A percentile compares a stretch with the other conserved stretches of the same genome.
Conservation (phyloP, 2,113 vertebrate genomes). For the Globicephala melas region DNA sequence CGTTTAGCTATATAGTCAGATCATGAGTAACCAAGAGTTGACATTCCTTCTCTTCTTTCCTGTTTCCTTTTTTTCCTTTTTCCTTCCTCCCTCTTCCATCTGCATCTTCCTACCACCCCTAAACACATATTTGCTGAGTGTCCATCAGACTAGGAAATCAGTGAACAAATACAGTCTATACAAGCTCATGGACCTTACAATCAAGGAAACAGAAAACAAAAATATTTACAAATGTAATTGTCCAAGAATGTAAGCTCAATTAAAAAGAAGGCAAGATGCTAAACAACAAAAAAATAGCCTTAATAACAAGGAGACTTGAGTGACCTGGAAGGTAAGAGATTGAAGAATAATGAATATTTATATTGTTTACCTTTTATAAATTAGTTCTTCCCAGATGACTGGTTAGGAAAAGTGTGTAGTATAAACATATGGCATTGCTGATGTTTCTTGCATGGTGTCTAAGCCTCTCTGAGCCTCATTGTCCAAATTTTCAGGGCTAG, state of each 20-base stretch:
- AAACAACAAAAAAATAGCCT: not conserved
- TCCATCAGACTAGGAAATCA: not conserved
- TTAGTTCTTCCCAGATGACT: too few species aligned
- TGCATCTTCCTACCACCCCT: not conserved
- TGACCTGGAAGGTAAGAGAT: not conserved
- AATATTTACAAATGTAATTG: not conserved
- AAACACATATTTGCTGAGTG: not conserved
- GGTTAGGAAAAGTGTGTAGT: not conserved
- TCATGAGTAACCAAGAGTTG: not conserved
- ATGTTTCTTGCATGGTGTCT: not conserved
- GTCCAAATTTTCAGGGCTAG: not conserved
- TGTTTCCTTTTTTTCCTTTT: not conserved
- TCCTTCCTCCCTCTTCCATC: not conserved
- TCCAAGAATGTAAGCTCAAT: not conserved
- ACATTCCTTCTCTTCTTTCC: not conserved
- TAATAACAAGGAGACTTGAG: not conserved
- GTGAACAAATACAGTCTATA: not conserved
- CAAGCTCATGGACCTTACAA: not conserved
- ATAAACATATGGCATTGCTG: not conserved
- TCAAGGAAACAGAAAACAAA: not conserved
- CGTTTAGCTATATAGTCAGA: not conserved
- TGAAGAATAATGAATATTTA: not conserved
- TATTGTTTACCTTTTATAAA: not conserved
- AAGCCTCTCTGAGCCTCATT: not conserved
- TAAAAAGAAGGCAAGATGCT: not conserved